These are phyloP conservation scores for Tetramorium parvispinum DNA, from an alignment of 1,140 invertebrate species.

Conservation along the genomic window DNA sequence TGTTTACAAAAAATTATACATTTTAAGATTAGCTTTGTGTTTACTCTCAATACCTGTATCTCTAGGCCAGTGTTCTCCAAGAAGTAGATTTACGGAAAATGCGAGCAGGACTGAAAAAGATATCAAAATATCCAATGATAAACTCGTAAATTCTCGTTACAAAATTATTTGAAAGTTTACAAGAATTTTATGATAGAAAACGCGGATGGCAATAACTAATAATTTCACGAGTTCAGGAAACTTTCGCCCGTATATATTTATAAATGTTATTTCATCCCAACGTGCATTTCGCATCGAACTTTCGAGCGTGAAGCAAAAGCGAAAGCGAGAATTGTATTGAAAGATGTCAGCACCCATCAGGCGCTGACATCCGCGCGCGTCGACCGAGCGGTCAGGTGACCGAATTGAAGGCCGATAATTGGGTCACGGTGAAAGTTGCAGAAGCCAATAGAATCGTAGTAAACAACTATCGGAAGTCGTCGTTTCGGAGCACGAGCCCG, in stretches of 20 bases:
- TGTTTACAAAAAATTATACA: too few relatives aligned
- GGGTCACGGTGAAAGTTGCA: too few relatives aligned
- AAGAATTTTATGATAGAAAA: constrained; percentile 16
- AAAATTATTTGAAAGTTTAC: background rate
- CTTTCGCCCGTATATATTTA: background rate
- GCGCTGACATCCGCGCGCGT: too few relatives aligned
- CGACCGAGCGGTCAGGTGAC: too few relatives aligned
- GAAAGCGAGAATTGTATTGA: background rate
- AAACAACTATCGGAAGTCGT: too few relatives aligned
- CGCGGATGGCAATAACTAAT: background rate
- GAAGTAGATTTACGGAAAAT: constrained; percentile 92
- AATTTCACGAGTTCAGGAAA: background rate
- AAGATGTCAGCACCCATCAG: too few relatives aligned
- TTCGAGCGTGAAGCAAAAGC: background rate
- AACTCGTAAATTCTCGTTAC: constrained; percentile 21
- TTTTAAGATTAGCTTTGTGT: too few relatives aligned
- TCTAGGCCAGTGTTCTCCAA: constrained; percentile 91
- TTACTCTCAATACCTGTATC: constrained; percentile 89
- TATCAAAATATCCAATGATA: constrained; percentile 37
- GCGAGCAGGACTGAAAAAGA: constrained; percentile 91
- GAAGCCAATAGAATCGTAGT: too few relatives aligned
- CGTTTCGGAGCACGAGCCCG: too few relatives aligned
- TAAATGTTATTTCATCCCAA: background rate
- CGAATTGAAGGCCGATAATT: too few relatives aligned
- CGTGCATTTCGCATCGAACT: background rate